Percentiles rank a stretch among this genome's conserved stretches.
These are phyloP conservation scores for Ophion ellenae DNA, from an alignment of 2,888 invertebrate genomes.

Conservation along the genomic window DNA sequence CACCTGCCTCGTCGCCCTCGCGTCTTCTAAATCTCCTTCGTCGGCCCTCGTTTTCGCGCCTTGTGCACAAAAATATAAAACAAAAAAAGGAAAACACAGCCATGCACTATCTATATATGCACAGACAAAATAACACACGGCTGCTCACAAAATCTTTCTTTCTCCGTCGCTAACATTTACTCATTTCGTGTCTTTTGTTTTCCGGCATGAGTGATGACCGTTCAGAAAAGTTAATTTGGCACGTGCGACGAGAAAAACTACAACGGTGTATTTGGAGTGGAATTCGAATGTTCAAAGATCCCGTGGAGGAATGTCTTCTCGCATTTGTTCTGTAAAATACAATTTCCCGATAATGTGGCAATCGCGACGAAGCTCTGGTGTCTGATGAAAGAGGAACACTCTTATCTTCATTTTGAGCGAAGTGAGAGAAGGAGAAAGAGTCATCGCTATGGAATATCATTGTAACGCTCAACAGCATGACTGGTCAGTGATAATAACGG, in stretches of 20 bases:
- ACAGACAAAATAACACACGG: slow-evolving; percentile 47
- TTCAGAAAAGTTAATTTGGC: not conserved
- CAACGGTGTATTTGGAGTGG: not conserved
- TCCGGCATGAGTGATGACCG: not conserved
- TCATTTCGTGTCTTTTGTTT: not conserved
- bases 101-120: slow-evolving; percentile 79
- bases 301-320: not conserved
- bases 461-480: slow-evolving; percentile 41
- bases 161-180: slow-evolving; percentile 27
- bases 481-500: slow-evolving; percentile 32
- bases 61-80: slow-evolving; percentile 79
- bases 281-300: not conserved
- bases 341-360: not conserved
- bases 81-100: slow-evolving; percentile 72
- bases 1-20: slow-evolving; percentile 79
- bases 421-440: slow-evolving; percentile 37
- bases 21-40: slow-evolving; percentile 80
- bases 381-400: not conserved
- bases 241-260: not conserved
- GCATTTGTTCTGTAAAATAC: not conserved
- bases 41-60: slow-evolving; percentile 82
- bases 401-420: not conserved
- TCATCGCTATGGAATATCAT: slow-evolving; percentile 33
- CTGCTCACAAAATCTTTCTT: slow-evolving; percentile 35
- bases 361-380: not conserved